A percentile compares a stretch with the other conserved stretches of the same genome.
Evolutionary conservation across 2,113 vertebrate species (phyloP).

Genomic region (Mormoops blainvillei): DNA sequence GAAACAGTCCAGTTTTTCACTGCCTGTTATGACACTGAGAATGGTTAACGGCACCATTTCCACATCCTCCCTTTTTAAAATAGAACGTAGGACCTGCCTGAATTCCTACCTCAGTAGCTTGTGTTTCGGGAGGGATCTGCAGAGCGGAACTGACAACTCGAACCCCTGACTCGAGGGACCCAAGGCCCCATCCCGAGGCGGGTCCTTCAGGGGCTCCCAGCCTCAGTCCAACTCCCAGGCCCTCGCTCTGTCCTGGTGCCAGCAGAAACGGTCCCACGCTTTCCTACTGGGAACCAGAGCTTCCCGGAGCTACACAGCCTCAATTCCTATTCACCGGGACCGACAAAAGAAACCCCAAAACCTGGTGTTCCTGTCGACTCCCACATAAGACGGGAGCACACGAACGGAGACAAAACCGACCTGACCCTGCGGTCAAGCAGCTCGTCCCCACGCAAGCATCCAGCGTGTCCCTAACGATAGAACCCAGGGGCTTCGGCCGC

Average conservation of each 20-base stretch:
- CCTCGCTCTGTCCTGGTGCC: neutral
- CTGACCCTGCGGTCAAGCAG: accelerated
- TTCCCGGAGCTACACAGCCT: neutral
- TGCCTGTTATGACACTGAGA: accelerated
- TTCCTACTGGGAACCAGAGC: neutral
- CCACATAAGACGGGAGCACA: neutral
- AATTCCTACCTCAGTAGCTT: accelerated
- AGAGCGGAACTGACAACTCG: accelerated
- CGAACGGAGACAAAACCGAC: accelerated
- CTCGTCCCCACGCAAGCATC: accelerated
- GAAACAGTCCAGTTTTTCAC: neutral
- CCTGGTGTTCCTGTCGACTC: neutral
- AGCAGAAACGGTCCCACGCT: neutral
- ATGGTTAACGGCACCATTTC: neutral
- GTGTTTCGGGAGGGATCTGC: accelerated
- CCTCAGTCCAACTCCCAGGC: neutral
- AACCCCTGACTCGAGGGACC: accelerated
- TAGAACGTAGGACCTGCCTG: accelerated
- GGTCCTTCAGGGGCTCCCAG: neutral
- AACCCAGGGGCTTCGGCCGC: accelerated
- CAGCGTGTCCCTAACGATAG: accelerated
- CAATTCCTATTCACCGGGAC: neutral
- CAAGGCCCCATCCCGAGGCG: accelerated
- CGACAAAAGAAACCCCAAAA: neutral
- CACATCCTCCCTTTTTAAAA: too few relatives aligned